phyloP scores from a whole-genome alignment of 2,888 invertebrate species.

The Bombyx huttoni region DNA sequence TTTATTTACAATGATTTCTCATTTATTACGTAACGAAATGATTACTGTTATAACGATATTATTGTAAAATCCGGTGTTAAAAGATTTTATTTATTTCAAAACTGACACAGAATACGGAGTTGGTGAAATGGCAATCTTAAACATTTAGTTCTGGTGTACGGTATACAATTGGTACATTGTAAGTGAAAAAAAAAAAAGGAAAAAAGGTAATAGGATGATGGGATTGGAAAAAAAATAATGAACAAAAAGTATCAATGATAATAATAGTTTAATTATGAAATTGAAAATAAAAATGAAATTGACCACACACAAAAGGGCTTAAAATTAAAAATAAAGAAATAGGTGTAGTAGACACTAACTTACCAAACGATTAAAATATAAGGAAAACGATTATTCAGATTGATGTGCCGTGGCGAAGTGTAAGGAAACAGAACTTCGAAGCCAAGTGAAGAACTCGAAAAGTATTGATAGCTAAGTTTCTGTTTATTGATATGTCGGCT shows the following conservation, averaged over 20 bases:
- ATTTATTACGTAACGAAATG: slow-evolving; percentile 40
- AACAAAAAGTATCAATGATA: slow-evolving; percentile 65
- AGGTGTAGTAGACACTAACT: slow-evolving; percentile 31
- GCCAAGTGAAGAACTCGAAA: slow-evolving; percentile 15
- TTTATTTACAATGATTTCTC: slow-evolving; percentile 65
- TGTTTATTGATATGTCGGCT: slow-evolving; percentile 62
- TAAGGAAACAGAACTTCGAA: slow-evolving; percentile 18
- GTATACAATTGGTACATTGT: slow-evolving; percentile 48
- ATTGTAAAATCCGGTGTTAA: background rate
- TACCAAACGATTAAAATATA: slow-evolving; percentile 22
- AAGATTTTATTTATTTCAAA: background rate
- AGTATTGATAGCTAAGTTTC: slow-evolving; percentile 32
- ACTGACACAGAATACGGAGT: background rate
- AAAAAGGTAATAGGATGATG: slow-evolving; percentile 27
- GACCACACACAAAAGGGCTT: slow-evolving; percentile 65
- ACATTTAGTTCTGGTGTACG: slow-evolving; percentile 14
- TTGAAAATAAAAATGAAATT: slow-evolving; percentile 70
- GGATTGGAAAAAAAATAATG: slow-evolving; percentile 48
- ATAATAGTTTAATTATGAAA: slow-evolving; percentile 70
- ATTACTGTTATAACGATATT: slow-evolving; percentile 17
- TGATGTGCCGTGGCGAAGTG: slow-evolving; percentile 10
- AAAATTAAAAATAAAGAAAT: slow-evolving; percentile 61
- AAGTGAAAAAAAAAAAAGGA: slow-evolving; percentile 26
- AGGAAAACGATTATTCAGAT: slow-evolving; percentile 10
- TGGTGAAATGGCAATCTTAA: background rate